Base-by-base conservation (phyloP, 1,140 invertebrate species). In the Pseudomyrmex sp. region DNA sequence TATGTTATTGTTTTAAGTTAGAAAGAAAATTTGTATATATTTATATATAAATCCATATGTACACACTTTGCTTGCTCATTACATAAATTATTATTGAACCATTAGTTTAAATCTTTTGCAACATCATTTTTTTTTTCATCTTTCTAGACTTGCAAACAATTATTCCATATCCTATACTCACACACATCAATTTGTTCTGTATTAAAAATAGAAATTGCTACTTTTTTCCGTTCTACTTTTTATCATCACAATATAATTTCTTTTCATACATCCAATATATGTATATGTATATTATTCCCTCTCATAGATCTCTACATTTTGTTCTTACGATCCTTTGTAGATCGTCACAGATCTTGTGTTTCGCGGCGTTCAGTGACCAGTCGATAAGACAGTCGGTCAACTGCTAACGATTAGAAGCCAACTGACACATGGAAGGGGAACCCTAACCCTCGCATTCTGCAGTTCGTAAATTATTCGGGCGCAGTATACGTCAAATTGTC, bases 1-100 rank as follows among this genome's bases (percentile, higher is more conserved):
- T 35, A 48, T 1, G n/a, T 23, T 79, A 20, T 13, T 80, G 18
- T 58, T 70, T 79, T 35, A 70, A 59, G 46, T 48, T 79, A 20
- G 2, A 12, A 23, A 48, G 54, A 69, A 23, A 23, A 69, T 48
- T 48, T 48, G 59, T 18, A 69, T 52, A 15, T 63, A 48, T 35
- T 35, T n/a, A 72, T 13, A 10, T 46, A 44, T 18, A 2, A 10
- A 9, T 66, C 35, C 5, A 35, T 35, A 35, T 35, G 5, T 35
- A 35, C 1, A 70, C 59, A 59, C 18, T 46, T 50, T 50, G 12
- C 48, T 59, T 70, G 8, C 7, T 9, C 13, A 20, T 35, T 48
- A 12, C 70, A 77, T 59, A 70, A 48, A 26, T 79, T 48, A 56
- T 26, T 68, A 13, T 77, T 68, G 8, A 54, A 2, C 46, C 48